Evolutionary conservation across 2,888 invertebrate species (phyloP).

Genomic region (Eudasyphora cyanicolor): DNA sequence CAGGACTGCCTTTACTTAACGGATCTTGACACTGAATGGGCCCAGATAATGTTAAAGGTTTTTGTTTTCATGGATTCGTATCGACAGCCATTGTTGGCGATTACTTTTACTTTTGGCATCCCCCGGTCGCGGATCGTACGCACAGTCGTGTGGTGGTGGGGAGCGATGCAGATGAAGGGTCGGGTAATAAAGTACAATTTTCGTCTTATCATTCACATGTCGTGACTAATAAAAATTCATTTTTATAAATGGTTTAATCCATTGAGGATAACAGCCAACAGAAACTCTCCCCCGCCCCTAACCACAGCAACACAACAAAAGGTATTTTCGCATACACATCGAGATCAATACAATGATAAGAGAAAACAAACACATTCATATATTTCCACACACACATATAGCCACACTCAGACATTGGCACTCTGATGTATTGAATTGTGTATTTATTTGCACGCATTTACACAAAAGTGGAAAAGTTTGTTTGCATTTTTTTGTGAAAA

Average conservation of each 20-base stretch:
- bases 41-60: background rate
- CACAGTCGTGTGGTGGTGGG: background rate
- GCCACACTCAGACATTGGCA: background rate
- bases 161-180: background rate
- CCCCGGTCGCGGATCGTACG: background rate
- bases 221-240: constrained; percentile 28
- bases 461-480: background rate
- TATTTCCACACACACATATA: background rate
- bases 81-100: background rate
- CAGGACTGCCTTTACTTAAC: background rate
- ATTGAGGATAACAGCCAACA: background rate
- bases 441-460: background rate
- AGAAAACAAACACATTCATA: background rate
- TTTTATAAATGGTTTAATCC: constrained; percentile 35
- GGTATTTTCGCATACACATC: background rate
- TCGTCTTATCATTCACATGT: constrained; percentile 33
- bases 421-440: background rate
- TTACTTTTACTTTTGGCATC: constrained; percentile 2
- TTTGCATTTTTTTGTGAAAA: background rate
- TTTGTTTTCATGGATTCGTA: background rate
- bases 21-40: background rate
- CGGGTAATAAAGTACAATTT: background rate
- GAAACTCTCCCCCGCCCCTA: background rate
- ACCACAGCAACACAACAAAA: background rate
- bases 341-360: constrained; percentile 28